Conservation (phyloP, 2,113 vertebrate species). For the Tachuris rubrigastra region DNA sequence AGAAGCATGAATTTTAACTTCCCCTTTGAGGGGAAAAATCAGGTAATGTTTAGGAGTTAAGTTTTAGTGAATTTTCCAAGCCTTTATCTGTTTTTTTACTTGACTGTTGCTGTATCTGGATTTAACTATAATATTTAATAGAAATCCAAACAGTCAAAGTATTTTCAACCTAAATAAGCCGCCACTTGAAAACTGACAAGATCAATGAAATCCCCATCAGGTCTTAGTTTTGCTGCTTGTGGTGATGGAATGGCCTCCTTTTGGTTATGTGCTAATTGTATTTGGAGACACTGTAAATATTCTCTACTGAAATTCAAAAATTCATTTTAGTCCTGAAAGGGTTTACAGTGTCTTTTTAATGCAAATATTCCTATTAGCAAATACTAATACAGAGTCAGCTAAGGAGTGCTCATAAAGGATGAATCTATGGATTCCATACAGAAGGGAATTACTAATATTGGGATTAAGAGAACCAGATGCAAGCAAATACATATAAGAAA, state of each 20-base stretch:
- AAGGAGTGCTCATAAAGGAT: not conserved
- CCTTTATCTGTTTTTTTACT: not conserved
- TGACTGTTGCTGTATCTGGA: not conserved
- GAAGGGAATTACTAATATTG: not conserved
- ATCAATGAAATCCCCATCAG: not conserved
- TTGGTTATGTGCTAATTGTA: not conserved
- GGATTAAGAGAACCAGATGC: not conserved
- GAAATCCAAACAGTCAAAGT: not conserved
- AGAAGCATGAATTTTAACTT: not conserved
- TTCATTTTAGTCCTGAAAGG: not conserved
- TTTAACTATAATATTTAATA: not conserved
- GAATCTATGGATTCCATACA: not conserved
- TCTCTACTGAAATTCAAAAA: not conserved
- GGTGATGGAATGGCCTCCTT: not conserved
- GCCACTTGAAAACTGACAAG: not conserved
- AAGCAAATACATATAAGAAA: not conserved
- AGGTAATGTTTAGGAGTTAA: not conserved
- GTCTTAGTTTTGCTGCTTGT: not conserved
- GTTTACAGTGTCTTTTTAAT: not conserved
- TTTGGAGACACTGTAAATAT: not conserved
- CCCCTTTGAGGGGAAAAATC: not conserved
- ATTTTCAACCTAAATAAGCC: not conserved
- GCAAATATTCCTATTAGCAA: not conserved
- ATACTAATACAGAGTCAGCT: not conserved
- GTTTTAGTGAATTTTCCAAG: not conserved